Base-by-base conservation (phyloP, 2,888 invertebrate species). In the Chelonus formosanus region DNA sequence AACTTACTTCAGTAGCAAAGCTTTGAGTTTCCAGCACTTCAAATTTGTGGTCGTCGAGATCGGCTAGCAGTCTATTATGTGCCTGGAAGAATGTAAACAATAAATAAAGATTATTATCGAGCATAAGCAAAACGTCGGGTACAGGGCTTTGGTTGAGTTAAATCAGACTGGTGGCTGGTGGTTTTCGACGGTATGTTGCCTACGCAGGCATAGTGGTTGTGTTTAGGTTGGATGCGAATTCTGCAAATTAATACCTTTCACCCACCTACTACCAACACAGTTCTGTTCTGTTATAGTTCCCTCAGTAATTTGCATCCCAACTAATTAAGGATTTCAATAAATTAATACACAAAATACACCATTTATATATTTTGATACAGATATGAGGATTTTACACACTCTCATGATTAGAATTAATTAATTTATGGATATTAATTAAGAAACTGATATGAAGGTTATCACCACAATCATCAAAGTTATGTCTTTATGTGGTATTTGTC, bases 1-100 rank as follows among this genome's bases (percentile, higher is more conserved):
- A 88, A 67, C 88, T 89, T 5, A 95, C 93, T 85, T 97, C 97
- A 60, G 92, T 93, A 0, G 95, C 94, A 79, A 97, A 96, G 78
- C 96, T 96, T 80, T 95, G 95, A 0, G 95, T 94, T 80, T 94
- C 95, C 50, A 91, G 92, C 31, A 97, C 92, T 71, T 92, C 90
- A 78, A 96, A 92, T 44, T 90, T 91, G 77, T 92, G 89, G 10
- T 88, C 86, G 77, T 97, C 97, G 74, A 97, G 84, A 81, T 96
- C 93, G 3, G 94, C 93, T 40, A 96, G 90, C 74, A 97, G 89
- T 71, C 93, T 90, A 81, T 94, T 95, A 84, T 95, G 95, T 4
- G 95, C 94, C 93, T 93, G 85, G 3, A 70, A 68, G 61, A 70
- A 65, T n/a, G 55, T 58, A 7, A 35, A 10, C 57, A 10, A 31